Evolutionary conservation across 2,113 vertebrate genomes (phyloP).

Genomic region (Arenaria interpres): DNA sequence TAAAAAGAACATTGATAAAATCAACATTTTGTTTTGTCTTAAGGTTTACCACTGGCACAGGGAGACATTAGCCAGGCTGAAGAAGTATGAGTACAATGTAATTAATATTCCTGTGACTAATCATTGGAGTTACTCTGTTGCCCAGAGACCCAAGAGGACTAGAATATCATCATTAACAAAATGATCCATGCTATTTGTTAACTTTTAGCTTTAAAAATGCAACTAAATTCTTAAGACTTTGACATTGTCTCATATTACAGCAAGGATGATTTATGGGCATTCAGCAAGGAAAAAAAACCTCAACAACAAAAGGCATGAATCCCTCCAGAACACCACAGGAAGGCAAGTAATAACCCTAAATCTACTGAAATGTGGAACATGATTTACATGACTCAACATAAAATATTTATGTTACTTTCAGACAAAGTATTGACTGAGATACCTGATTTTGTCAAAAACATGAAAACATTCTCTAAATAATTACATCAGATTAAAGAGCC

Average conservation of each 20-base stretch:
- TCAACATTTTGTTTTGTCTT: background rate
- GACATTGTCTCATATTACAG: background rate
- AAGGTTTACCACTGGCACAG: background rate
- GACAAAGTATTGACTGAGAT: conserved; percentile 21
- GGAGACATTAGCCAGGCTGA: background rate
- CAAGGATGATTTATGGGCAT: background rate
- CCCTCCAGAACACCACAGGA: background rate
- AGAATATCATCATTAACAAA: background rate
- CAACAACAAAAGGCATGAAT: background rate
- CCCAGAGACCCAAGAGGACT: background rate
- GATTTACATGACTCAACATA: conserved; percentile 11
- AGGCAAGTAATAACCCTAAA: background rate
- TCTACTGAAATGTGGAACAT: background rate
- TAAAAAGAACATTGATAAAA: background rate
- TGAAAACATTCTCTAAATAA: background rate
- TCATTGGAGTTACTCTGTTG: background rate
- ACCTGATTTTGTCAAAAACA: background rate
- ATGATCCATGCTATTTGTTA: background rate
- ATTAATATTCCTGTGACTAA: background rate
- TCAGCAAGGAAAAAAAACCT: background rate
- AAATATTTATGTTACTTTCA: conserved; percentile 41
- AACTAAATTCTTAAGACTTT: background rate
- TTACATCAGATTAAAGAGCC: background rate
- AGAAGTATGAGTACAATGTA: background rate
- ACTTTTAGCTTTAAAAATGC: background rate